Conservation (phyloP, 2,113 vertebrate genomes). For the Trematomus loennbergii region DNA sequence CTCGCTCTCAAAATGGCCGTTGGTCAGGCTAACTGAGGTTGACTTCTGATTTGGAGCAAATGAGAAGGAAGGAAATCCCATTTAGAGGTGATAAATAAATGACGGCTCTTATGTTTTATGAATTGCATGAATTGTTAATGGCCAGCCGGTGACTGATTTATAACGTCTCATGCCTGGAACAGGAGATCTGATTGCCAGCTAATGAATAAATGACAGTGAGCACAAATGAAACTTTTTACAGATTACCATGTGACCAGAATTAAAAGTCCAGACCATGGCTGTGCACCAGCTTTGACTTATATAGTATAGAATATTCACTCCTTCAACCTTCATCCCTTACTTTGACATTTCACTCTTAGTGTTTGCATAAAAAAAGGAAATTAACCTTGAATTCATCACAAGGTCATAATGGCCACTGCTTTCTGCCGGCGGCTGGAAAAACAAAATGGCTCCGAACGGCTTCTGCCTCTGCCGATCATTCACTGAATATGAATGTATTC, state of each 20-base stretch:
- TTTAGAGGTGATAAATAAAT: conserved; percentile 87
- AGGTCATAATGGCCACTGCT: conserved; percentile 70
- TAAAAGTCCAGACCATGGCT: conserved; percentile 55
- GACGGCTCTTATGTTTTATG: conserved; percentile 89
- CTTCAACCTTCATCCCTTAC: conserved; percentile 2
- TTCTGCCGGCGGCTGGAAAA: conserved; percentile 61
- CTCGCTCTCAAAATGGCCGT: conserved; percentile 57
- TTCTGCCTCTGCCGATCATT: conserved; percentile 56
- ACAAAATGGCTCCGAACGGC: conserved; percentile 65
- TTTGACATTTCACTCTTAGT: conserved; percentile 27
- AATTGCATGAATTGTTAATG: conserved; percentile 94
- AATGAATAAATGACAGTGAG: conserved; percentile 93
- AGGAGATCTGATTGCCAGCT: conserved; percentile 85
- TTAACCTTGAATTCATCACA: conserved; percentile 66
- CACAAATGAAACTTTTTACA: conserved; percentile 88
- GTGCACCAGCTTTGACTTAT: conserved; percentile 1
- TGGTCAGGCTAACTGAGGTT: conserved; percentile 43
- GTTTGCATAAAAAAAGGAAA: conserved; percentile 39
- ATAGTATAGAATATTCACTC: conserved; percentile 4
- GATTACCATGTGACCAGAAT: conserved; percentile 80
- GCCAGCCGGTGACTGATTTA: conserved; percentile 88
- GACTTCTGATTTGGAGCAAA: conserved; percentile 56
- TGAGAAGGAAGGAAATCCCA: conserved; percentile 79
- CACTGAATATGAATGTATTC: conserved; percentile 68
- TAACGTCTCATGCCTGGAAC: conserved; percentile 84